Evolutionary conservation across 1,140 invertebrate genomes (phyloP).

Genomic region (Megathymus violae): DNA sequence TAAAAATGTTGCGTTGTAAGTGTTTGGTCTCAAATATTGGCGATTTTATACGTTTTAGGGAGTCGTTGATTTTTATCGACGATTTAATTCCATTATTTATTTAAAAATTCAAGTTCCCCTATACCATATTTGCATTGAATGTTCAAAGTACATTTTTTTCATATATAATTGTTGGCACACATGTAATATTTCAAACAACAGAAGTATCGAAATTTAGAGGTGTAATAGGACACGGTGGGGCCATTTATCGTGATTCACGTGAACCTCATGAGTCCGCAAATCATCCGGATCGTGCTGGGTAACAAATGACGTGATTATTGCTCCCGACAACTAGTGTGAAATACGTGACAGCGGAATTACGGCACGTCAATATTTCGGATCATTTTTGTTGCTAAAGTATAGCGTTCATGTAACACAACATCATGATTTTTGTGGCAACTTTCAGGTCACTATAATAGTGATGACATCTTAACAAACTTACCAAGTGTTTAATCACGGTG

Average conservation of each 20-base stretch:
- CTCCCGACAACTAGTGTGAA: slow-evolving; percentile 15
- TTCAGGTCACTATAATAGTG: neutral
- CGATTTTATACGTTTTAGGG: no score
- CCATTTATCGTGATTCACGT: slow-evolving; percentile 20
- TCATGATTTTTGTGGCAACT: slow-evolving; percentile 8
- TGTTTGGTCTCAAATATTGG: no score
- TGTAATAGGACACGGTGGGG: slow-evolving; percentile 18
- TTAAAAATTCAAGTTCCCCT: no score
- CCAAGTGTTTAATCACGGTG: no score
- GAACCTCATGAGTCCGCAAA: slow-evolving; percentile 30
- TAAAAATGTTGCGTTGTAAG: no score
- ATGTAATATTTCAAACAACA: neutral
- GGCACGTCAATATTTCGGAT: neutral
- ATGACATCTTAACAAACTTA: no score
- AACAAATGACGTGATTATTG: slow-evolving; percentile 32
- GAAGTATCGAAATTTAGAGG: slow-evolving; percentile 11
- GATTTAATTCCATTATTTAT: no score
- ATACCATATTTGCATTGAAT: no score
- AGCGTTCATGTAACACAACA: neutral
- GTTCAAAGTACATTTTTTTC: no score
- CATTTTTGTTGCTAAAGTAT: slow-evolving; percentile 9
- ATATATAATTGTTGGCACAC: neutral
- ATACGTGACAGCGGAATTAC: slow-evolving; percentile 24
- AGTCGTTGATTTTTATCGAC: no score
- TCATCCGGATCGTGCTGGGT: slow-evolving; percentile 19